A percentile compares a stretch with the other conserved stretches of the same genome.
These are phyloP conservation scores for Pemphredon lugubris DNA, from an alignment of 2,888 invertebrate genomes.

Conservation along the genomic window DNA sequence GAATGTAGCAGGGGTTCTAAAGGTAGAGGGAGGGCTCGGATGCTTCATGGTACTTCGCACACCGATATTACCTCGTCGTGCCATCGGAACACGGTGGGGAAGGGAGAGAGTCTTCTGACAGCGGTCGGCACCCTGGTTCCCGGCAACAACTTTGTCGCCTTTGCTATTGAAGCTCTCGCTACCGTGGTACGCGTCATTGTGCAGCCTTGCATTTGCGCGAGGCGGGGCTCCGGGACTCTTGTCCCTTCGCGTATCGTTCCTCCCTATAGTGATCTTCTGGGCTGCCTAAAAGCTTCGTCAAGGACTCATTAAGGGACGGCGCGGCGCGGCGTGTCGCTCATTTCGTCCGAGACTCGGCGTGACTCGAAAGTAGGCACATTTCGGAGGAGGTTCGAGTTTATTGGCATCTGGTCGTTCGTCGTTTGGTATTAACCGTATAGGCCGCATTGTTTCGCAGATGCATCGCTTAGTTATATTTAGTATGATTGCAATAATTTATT, in stretches of 20 bases:
- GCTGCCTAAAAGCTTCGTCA: slow-evolving; percentile 43
- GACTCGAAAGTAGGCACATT: too few relatives aligned
- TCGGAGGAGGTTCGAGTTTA: too few relatives aligned
- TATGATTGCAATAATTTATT: too few relatives aligned
- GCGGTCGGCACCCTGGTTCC: slow-evolving; percentile 30
- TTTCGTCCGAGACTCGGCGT: background rate
- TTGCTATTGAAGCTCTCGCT: slow-evolving; percentile 22
- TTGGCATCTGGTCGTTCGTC: too few relatives aligned
- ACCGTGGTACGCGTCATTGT: slow-evolving; percentile 28
- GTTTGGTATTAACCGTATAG: too few relatives aligned
- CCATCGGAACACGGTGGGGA: background rate
- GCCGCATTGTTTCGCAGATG: too few relatives aligned
- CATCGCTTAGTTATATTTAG: too few relatives aligned
- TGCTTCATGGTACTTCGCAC: slow-evolving; percentile 22
- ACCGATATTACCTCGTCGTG: slow-evolving; percentile 30
- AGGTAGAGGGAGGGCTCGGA: slow-evolving; percentile 5
- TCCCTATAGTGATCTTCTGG: slow-evolving; percentile 8
- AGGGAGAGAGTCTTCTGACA: slow-evolving; percentile 24
- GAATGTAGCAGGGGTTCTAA: slow-evolving; percentile 11
- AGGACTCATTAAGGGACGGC: slow-evolving; percentile 45
- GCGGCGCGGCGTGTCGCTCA: background rate
- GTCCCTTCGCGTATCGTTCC: slow-evolving; percentile 10
- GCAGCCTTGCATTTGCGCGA: slow-evolving; percentile 32
- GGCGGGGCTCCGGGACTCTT: slow-evolving; percentile 21
- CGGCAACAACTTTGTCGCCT: slow-evolving; percentile 29